Percentiles rank a stretch among this genome's conserved stretches.
Conservation (phyloP, 2,888 invertebrate species). For the Galerucella calmariensis region DNA sequence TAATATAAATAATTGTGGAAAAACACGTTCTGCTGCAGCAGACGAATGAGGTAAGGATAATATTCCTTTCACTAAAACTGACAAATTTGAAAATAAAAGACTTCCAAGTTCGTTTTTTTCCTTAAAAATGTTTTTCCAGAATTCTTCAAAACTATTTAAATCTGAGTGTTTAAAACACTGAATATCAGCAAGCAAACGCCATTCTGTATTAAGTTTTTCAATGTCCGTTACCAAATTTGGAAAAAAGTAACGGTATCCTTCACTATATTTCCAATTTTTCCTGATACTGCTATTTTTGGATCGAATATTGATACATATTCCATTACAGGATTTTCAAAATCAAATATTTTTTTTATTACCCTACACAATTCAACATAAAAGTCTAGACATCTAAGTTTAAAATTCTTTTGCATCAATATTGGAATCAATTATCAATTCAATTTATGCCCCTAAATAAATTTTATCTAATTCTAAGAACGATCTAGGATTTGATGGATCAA, state of each 20-base stretch:
- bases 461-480: conserved; percentile 16
- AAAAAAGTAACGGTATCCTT: neutral
- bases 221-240: conserved; percentile 6
- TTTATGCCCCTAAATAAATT: conserved; percentile 24
- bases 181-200: conserved; percentile 17
- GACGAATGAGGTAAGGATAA: conserved; percentile 10
- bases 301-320: conserved; percentile 17
- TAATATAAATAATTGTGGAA: conserved; percentile 4
- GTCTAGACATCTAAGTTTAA: too few species aligned
- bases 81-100: conserved; percentile 5
- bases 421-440: conserved; percentile 8
- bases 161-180: neutral
- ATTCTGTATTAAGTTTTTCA: conserved; percentile 31
- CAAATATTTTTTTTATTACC: neutral
- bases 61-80: conserved; percentile 1
- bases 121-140: too few species aligned
- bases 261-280: conserved; percentile 9
- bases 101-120: too few species aligned
- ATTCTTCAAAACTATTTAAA: too few species aligned
- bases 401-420: conserved; percentile 6
- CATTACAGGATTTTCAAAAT: conserved; percentile 29
- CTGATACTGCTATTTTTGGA: conserved; percentile 20
- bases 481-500: conserved; percentile 26
- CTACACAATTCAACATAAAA: neutral
- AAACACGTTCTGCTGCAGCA: conserved; percentile 14